Base-by-base conservation (phyloP, 2,113 vertebrate species). In the Catagonus wagneri region DNA sequence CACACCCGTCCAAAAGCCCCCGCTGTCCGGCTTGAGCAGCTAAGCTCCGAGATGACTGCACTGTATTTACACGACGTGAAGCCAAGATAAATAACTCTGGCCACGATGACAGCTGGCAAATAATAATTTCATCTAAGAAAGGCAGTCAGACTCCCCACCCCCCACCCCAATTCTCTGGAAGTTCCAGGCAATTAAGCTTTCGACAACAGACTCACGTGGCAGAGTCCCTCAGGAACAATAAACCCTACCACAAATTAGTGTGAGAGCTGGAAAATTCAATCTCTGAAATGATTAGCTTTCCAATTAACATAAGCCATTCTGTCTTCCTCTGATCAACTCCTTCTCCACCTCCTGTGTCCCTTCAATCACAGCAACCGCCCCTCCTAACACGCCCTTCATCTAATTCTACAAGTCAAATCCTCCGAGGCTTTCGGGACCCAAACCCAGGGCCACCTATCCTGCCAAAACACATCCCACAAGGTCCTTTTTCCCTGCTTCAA, bases 11-110 rank as follows among this genome's bases (percentile, higher is more conserved):
- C 60, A 61, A 34, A 72, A 84, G 79, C 89, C 87, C 39, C 90
- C 68, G 34, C 68, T 89, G 68, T 85, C 58, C 65, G 65, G n/a
- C 54, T 56, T 34, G 78, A 88, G 61, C n/a, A 66, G 29, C 79
- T 95, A 69, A 92, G 39, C 56, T 96, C 90, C 69, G 27, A 54
- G 52, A 80, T 32, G 60, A 93, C n/a, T 74, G 20, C 20, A 34
- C 0, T 54, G 27, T 65, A 89, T 75, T 89, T 68, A 91, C 32
- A 87, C 32, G 85, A 74, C 66, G 84, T 12, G 75, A 90, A 94
- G 79, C 93, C 93, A 94, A 94, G 89, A 93, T 36, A 93, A 96
- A 69, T 90, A 89, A 93, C 60, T 74, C 19, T 29, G 52, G 81
- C 63, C 29, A 68, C 90, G 80, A 13, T 52, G 74, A 76, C 78